Percentiles rank a stretch among this genome's conserved stretches.
Conservation (phyloP, 2,797 vertebrate species). For the Dendrocincla fuliginosa region DNA sequence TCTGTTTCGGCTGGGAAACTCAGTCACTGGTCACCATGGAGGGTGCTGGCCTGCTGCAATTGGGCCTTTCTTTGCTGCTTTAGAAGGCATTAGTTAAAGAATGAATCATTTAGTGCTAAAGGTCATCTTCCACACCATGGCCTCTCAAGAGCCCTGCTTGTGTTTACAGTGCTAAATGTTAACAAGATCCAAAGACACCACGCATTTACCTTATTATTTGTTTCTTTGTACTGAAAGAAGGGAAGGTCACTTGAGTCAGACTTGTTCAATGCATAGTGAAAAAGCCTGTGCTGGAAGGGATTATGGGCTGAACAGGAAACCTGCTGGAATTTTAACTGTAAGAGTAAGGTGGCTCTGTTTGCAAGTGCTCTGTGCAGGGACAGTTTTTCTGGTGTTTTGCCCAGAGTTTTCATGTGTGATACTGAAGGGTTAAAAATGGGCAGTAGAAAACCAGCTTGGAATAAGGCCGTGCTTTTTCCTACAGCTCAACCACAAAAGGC, state of each 20-base stretch:
- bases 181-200: neutral
- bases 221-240: neutral
- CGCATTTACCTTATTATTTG: neutral
- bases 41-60: neutral
- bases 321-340: neutral
- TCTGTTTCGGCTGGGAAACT: neutral
- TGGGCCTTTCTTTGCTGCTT: neutral
- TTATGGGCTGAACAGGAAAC: neutral
- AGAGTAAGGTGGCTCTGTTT: neutral
- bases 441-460: neutral
- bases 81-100: neutral
- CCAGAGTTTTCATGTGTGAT: neutral
- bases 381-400: neutral
- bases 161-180: neutral
- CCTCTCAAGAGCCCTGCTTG: neutral
- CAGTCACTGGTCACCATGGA: neutral
- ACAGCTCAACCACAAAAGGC: neutral
- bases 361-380: neutral
- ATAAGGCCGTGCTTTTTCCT: neutral
- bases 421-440: neutral
- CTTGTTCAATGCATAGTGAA: neutral
- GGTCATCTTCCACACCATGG: fast-evolving
- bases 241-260: neutral
- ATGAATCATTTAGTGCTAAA: neutral
- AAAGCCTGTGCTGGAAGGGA: neutral